A percentile compares a stretch with the other conserved stretches of the same genome.
Conservation (phyloP, 2,113 vertebrate genomes). For the Callithrix jacchus region DNA sequence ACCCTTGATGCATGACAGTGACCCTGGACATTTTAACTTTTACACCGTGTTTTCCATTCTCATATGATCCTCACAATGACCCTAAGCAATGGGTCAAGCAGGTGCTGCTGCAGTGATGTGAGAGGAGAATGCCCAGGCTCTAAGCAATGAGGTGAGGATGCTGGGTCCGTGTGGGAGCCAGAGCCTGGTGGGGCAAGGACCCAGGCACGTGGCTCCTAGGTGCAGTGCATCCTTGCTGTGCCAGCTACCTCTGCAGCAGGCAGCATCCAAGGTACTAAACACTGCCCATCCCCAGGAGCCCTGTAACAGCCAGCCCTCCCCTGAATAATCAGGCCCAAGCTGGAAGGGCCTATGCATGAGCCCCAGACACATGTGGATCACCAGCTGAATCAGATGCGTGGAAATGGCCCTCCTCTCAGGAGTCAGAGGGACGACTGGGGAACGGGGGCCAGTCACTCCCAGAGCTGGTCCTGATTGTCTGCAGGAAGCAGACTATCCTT, state of each 20-base stretch:
- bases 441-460: not conserved
- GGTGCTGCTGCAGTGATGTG: not conserved
- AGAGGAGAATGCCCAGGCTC: not conserved
- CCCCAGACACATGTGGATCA: rapidly evolving
- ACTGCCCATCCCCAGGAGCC: not conserved
- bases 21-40: not conserved
- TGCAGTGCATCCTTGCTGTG: rapidly evolving
- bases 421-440: not conserved
- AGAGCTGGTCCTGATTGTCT: not conserved
- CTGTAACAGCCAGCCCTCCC: not conserved
- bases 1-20: not conserved
- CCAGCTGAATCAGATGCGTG: rapidly evolving
- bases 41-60: not conserved
- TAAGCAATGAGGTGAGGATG: not conserved
- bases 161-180: not conserved
- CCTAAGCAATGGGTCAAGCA: not conserved
- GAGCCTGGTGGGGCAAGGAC: not conserved
- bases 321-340: not conserved
- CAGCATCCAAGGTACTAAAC: not conserved
- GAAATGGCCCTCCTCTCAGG: not conserved
- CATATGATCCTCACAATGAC: not conserved
- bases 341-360: not conserved
- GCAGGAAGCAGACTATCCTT: not conserved
- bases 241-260: not conserved
- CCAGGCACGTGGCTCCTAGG: not conserved